Conservation (phyloP, 2,797 vertebrate species). For the Choloepus didactylus region DNA sequence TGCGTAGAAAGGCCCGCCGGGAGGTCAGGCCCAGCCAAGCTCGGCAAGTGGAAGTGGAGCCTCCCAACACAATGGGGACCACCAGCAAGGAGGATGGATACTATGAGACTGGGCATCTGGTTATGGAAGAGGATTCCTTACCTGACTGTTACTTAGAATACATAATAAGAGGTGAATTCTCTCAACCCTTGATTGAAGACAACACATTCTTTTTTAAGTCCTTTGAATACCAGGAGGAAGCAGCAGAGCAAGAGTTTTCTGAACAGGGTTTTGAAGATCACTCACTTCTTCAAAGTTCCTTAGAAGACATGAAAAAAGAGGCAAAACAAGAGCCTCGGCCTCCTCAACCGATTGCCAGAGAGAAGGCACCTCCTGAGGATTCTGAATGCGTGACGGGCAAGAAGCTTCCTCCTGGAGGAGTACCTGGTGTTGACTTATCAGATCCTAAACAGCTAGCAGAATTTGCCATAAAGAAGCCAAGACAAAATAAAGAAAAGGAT, state of each 20-base stretch:
- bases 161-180: slow-evolving; percentile 65
- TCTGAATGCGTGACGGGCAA: slow-evolving; percentile 94
- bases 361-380: slow-evolving; percentile 93
- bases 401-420: slow-evolving; percentile 94
- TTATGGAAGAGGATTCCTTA: not conserved
- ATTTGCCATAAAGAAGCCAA: slow-evolving; percentile 94
- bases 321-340: not conserved
- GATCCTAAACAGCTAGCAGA: slow-evolving; percentile 94
- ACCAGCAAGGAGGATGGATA: accelerated
- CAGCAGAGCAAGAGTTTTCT: slow-evolving; percentile 25
- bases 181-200: slow-evolving; percentile 45
- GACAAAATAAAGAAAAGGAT: slow-evolving; percentile 92
- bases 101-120: not conserved
- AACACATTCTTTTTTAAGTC: slow-evolving; percentile 47
- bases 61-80: accelerated
- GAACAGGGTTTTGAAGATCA: not conserved
- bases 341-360: slow-evolving; percentile 89
- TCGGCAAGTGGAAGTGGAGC: not conserved
- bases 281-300: slow-evolving; percentile 14
- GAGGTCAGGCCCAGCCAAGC: not conserved
- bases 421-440: slow-evolving; percentile 92
- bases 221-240: not conserved
- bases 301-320: not conserved
- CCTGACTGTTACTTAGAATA: slow-evolving; percentile 75
- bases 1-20: accelerated